phyloP scores from a whole-genome alignment of 2,888 invertebrate species.

The Autographa pulchrina region DNA sequence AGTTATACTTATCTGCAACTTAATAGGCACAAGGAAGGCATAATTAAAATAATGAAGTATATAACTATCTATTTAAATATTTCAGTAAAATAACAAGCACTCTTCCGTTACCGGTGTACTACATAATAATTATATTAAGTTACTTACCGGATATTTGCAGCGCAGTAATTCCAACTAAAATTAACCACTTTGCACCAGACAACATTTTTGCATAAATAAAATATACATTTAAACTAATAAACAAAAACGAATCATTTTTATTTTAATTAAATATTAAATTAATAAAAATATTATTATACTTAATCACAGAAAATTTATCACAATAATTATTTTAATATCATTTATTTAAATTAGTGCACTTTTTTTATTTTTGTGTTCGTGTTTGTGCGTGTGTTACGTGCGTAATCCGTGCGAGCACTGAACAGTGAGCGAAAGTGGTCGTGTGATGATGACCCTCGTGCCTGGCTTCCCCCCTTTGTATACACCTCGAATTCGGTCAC shows the following conservation, averaged over 20 bases:
- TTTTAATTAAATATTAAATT: slow-evolving; percentile 12
- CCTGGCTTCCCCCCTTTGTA: slow-evolving; percentile 67
- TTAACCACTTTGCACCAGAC: slow-evolving; percentile 77
- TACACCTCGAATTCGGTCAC: slow-evolving; percentile 53
- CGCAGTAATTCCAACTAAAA: slow-evolving; percentile 80
- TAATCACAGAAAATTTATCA: slow-evolving; percentile 40
- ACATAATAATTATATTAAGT: not conserved
- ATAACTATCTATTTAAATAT: not conserved
- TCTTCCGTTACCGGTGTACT: not conserved
- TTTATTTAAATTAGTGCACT: slow-evolving; percentile 13
- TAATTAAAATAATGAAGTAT: no score
- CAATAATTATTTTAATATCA: slow-evolving; percentile 3
- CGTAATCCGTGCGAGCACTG: slow-evolving; percentile 76
- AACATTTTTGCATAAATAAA: slow-evolving; percentile 69
- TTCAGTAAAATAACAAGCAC: not conserved
- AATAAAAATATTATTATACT: not conserved
- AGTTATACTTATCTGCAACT: no score
- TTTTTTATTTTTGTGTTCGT: slow-evolving; percentile 25
- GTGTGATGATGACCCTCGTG: slow-evolving; percentile 69
- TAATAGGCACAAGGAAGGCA: no score
- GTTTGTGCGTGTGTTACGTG: slow-evolving; percentile 70
- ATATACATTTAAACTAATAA: slow-evolving; percentile 34
- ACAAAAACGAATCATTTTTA: slow-evolving; percentile 8
- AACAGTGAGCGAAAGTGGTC: slow-evolving; percentile 80
- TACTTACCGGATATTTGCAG: slow-evolving; percentile 80